phyloP scores from a whole-genome alignment of 1,140 invertebrate species.

The Lasaia peninsularis region DNA sequence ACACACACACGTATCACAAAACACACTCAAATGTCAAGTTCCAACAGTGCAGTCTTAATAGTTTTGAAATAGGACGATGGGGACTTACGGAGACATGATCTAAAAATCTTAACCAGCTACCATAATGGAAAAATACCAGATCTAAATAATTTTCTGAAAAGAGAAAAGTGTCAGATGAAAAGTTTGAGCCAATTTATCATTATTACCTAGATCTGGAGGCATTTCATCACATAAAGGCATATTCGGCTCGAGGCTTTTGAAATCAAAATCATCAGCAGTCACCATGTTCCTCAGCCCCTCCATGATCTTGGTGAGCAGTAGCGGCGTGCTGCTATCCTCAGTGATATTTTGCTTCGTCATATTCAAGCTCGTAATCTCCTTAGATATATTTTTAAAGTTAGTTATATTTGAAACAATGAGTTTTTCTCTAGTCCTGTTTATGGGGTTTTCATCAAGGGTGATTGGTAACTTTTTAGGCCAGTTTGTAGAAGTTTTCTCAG shows the following conservation, averaged over 20 bases:
- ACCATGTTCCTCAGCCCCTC: conserved; percentile 47
- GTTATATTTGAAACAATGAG: conserved; percentile 23
- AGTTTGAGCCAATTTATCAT: not conserved
- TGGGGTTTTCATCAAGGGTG: conserved; percentile 16
- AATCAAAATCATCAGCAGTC: conserved; percentile 40
- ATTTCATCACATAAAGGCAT: conserved; percentile 50
- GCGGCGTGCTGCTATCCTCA: conserved; percentile 37
- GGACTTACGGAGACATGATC: no score
- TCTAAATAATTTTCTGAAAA: not conserved
- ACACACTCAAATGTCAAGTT: no score
- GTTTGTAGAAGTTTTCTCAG: conserved; percentile 29
- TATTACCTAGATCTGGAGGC: conserved; percentile 61
- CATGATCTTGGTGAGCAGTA: conserved; percentile 51
- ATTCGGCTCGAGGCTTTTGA: conserved; percentile 41
- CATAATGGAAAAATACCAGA: no score
- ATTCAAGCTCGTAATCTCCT: conserved; percentile 26
- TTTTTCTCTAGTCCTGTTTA: conserved; percentile 25
- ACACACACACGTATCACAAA: no score
- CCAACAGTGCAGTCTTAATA: no score
- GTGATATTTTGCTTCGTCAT: conserved; percentile 37
- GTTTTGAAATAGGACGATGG: no score
- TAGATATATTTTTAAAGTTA: conserved; percentile 23
- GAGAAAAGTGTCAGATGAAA: not conserved
- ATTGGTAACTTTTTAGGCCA: conserved; percentile 44
- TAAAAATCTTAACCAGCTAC: no score